Conservation (phyloP, 2,113 vertebrate species). For the Axis porcinus region DNA sequence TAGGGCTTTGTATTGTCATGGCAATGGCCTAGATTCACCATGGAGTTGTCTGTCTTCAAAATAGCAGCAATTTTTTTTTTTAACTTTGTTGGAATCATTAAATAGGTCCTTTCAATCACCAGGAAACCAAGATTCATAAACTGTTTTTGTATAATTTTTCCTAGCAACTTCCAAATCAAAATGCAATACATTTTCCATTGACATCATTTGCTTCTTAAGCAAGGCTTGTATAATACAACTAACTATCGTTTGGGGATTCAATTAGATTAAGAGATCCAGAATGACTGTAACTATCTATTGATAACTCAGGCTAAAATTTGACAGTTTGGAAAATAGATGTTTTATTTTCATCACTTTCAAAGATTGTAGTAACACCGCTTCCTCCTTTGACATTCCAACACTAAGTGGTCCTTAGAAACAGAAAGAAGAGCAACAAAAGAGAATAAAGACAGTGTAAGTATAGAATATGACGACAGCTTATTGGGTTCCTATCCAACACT, state of each 20-base stretch:
- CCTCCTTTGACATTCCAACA: background rate
- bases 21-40: conserved; percentile 12
- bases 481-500: background rate
- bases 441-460: background rate
- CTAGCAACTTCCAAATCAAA: background rate
- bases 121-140: background rate
- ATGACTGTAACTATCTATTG: fast-evolving
- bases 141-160: background rate
- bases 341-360: background rate
- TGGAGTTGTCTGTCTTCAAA: background rate
- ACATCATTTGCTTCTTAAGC: background rate
- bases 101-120: background rate
- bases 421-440: background rate
- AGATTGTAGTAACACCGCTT: background rate
- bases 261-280: background rate
- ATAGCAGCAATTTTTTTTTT: background rate
- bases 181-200: fast-evolving
- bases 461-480: background rate
- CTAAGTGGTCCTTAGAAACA: background rate
- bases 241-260: background rate
- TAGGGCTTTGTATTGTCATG: background rate
- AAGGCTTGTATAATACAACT: background rate
- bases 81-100: background rate
- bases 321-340: background rate
- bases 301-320: background rate